Base-by-base conservation (phyloP, 2,888 invertebrate species). In the Uloborus plumipes region DNA sequence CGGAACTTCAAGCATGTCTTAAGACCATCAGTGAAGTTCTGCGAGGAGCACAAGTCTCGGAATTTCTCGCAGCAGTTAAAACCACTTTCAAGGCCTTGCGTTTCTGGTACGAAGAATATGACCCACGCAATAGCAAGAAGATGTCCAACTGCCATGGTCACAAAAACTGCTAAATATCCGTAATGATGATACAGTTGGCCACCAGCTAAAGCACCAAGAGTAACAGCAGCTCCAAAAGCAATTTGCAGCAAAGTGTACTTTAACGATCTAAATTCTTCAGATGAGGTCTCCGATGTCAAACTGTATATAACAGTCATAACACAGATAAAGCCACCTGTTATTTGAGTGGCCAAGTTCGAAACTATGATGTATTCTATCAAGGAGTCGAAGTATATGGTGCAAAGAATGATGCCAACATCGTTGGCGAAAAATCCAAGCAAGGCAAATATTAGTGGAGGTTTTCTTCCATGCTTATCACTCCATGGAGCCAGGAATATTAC, bases 221-320 rank as follows among this genome's bases (percentile, higher is more conserved):
- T 91, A 87, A 91, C 91, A 62, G 94, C 94, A 85, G 95, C 90
- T 89, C 95, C 95, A 86, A 94, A 91, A 70, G 86, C 80, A 71
- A 83, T 79, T 20, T 85, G 84, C 14, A 84, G 50, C 22, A 71
- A 64, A 6, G 71, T 69, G 47, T 79, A 73, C 26, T 80, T 65
- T 7, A 78, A n/a, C 1, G 85, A 82, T 51, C 85, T 53, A 1
- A 62, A 53, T 31, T 81, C 72, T 18, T 70, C 18, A 0, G 65
- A 31, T 9, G 85, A 76, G 11, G 74, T 53, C 20, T 85, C 85
- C 7, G 85, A 75, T 1, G 69, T 49, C 26, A 82, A 71, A 22
- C 83, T 79, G 72, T 81, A 84, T 15, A 84, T 76, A 14, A 70
- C 31, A 16, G 84, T 78, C 65, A 74, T 64, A 1, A 78, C 61